Conservation (phyloP, 1,140 invertebrate species). For the Sinella curviseta region DNA sequence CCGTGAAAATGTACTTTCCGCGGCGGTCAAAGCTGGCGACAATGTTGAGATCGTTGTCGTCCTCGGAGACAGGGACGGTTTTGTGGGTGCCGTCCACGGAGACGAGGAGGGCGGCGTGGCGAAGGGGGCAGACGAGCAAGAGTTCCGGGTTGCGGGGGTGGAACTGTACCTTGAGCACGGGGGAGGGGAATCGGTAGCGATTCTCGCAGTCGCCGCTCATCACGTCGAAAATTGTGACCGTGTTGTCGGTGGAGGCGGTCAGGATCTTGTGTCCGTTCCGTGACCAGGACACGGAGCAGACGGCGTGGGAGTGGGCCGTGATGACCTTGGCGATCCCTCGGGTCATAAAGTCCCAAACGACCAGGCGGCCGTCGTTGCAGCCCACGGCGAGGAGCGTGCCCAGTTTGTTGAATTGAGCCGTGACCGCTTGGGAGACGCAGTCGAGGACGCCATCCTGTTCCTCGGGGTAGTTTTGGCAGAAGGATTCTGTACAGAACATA, state of each 20-base stretch:
- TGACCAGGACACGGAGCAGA: constrained; percentile 74
- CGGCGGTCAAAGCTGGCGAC: constrained; percentile 94
- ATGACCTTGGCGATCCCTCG: constrained; percentile 95
- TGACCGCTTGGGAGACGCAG: constrained; percentile 85
- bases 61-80: constrained; percentile 88
- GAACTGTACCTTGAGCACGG: constrained; percentile 89
- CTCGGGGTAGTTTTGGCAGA: constrained; percentile 97
- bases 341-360: constrained; percentile 98
- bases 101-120: constrained; percentile 88
- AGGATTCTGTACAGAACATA: constrained; percentile 86
- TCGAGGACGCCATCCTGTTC: constrained; percentile 68
- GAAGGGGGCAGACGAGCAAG: constrained; percentile 92
- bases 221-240: constrained; percentile 96
- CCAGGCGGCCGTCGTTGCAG: constrained; percentile 96
- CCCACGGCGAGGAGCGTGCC: constrained; percentile 96
- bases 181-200: constrained; percentile 90
- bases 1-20: constrained; percentile 91
- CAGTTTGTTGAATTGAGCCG: constrained; percentile 92
- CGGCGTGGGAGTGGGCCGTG: constrained; percentile 96
- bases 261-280: constrained; percentile 81
- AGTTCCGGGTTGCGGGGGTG: constrained; percentile 86
- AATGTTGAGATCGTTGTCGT: constrained; percentile 90
- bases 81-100: constrained; percentile 79
- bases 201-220: constrained; percentile 89
- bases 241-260: constrained; percentile 95